Base-by-base conservation (phyloP, 1,140 invertebrate genomes). In the Anadara kagoshimensis region DNA sequence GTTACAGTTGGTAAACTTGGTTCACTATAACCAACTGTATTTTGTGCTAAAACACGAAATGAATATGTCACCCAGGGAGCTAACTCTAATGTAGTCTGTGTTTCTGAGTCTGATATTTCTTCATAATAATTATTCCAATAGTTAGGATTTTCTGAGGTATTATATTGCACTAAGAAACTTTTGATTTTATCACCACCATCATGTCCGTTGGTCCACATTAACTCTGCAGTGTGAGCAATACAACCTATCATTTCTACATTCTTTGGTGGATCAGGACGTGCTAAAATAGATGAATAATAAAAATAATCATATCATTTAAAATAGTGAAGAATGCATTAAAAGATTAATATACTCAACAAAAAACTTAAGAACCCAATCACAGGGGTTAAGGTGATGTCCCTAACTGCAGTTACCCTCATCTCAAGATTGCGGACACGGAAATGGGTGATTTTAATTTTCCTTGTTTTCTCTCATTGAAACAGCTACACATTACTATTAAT, bases 131-230 rank as follows among this genome's bases (percentile, higher is more conserved):
- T 75, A 65, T 78, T 94, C 98, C 98, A 99, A 0, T 93, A 92
- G 87, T 97, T 96, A 0, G 96, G 96, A 20, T 95, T 95, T 85
- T 98, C 98, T 45, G 93, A 94, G 0, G 97, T 99, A 86, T 99
- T 98, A 86, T 94, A 95, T 86, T 99, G 95, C 73, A 99, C 95
- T 12, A 93, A 93, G 86, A 95, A 99, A 70, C 93, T 92, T 0
- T 95, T 91, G 84, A 99, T 98, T 5, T 96, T 94, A 4, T 97
- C 94, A 65, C 97, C 93, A 88, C 99, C 97, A 87, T 80, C 68
- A 22, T 69, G 95, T 94, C 91, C 94, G 94, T 4, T 96, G 93
- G 78, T 98, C 75, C 92, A 91, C 5, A 91, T 95, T 69, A 94
- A 93, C 68, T 91, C 91, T 8, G 92, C 91, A 74, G 92, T 90